phyloP scores from a whole-genome alignment of 2,113 vertebrate species.

The Zosterops japonicus region DNA sequence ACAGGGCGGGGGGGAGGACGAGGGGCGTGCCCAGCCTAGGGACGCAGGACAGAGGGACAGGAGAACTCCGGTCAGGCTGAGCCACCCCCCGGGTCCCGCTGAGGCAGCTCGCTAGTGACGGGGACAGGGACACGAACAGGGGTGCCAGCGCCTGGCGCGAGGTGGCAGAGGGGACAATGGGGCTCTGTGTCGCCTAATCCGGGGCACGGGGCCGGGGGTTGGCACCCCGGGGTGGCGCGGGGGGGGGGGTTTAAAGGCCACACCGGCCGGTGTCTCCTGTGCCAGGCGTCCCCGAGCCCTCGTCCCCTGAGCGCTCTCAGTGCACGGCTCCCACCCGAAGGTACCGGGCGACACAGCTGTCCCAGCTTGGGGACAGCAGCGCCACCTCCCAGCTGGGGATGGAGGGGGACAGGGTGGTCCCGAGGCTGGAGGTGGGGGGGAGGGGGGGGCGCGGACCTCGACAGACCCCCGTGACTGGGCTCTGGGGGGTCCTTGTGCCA shows the following conservation, averaged over 20 bases:
- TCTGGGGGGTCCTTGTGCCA: not conserved
- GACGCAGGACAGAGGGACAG: not conserved
- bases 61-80: not conserved
- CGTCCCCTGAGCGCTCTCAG: not conserved
- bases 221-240: not conserved
- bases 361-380: not conserved
- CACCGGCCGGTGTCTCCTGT: not conserved
- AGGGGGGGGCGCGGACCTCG: no score
- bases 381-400: not conserved
- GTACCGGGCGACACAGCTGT: not conserved
- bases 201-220: conserved; percentile 10
- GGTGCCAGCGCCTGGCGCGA: not conserved
- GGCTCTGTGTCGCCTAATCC: conserved; percentile 49
- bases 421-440: no score
- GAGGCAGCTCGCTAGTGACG: not conserved
- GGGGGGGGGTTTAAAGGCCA: not conserved
- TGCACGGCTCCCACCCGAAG: not conserved
- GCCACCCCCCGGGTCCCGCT: not conserved
- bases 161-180: conserved; percentile 29
- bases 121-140: not conserved
- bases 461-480: not conserved
- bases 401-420: not conserved
- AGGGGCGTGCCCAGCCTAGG: not conserved
- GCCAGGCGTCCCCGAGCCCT: not conserved
- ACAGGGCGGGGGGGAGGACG: not conserved